Base-by-base conservation (phyloP, 2,888 invertebrate species). In the Uloborus plumipes region DNA sequence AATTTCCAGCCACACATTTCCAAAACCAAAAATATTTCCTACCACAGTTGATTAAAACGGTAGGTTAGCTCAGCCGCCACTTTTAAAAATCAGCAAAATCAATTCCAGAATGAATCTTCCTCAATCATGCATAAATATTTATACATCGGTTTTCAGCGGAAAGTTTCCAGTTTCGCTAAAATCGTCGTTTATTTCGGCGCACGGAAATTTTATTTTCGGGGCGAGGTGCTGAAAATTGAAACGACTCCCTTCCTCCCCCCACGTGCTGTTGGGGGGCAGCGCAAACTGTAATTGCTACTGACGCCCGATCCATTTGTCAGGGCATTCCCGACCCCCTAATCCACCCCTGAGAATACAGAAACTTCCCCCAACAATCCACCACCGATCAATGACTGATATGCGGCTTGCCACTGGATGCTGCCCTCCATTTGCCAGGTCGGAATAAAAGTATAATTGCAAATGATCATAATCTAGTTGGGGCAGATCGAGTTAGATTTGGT, bases 291-390 rank as follows among this genome's bases (percentile, higher is more conserved):
- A 71, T 78, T 78, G 71, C 78, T 70, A 49, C 59, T 49, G 58
- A 71, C 71, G 58, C 71, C 71, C 39, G 65, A 62, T 58, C 71
- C 55, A 78, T 78, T 78, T 78, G 78, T 71, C 71, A 53, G 39
- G 39, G 26, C 15, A 39, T 26, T 16, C 64, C 39, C 20, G 20
- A 18, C 55, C 20, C n/a, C 55, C 55, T 55, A 55, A 55, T 64
- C 64, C 64, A 16, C 61, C 64, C 64, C 39, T 39, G 15, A 18
- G 50, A 66, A 66, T 20, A 20, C 49, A 61, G 76, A 22, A 47
- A 69, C 58, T 26, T 20, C 58, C 74, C 74, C 26, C 51, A 76
- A 67, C 59, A 50, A 18, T 16, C 73, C n/a, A 18, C n/a, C 62
- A 50, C 73, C 65, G 73, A 74, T 74, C 73, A 74, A 74, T 74